A percentile compares a stretch with the other conserved stretches of the same genome.
Evolutionary conservation across 53 echinoderm and acorn worm genomes (phyloP).

Genomic region (Antedon mediterranea): DNA sequence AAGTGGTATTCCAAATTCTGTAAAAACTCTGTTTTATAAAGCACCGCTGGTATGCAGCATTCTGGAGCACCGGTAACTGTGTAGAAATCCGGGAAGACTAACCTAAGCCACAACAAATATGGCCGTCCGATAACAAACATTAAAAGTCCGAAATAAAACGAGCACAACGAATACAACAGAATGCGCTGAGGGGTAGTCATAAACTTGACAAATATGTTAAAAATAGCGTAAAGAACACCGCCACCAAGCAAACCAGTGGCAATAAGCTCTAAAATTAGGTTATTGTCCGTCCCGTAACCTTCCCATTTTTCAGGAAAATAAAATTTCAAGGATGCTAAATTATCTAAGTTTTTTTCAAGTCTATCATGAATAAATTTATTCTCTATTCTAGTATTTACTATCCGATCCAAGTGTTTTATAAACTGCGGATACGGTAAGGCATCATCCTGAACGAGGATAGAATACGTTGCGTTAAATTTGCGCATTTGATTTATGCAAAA

Average conservation of each 20-base stretch:
- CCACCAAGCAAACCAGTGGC: slow-evolving; percentile 16
- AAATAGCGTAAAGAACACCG: slow-evolving; percentile 8
- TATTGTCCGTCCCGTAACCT: slow-evolving; percentile 8
- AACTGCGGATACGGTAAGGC: slow-evolving; percentile 19
- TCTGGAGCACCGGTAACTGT: slow-evolving; percentile 11
- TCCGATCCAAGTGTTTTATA: slow-evolving; percentile 10
- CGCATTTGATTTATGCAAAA: slow-evolving; percentile 20
- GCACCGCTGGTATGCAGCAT: slow-evolving; percentile 33
- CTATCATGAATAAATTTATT: slow-evolving; percentile 3
- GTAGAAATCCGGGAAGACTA: slow-evolving; percentile 7
- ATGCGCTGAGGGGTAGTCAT: neutral
- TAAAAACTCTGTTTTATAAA: slow-evolving; percentile 13
- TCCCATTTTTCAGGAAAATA: slow-evolving; percentile 43
- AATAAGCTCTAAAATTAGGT: slow-evolving; percentile 13
- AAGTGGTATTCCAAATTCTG: slow-evolving; percentile 1
- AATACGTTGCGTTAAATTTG: slow-evolving; percentile 17
- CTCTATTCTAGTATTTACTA: slow-evolving; percentile 18
- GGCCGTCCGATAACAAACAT: slow-evolving; percentile 20
- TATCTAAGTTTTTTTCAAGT: slow-evolving; percentile 6
- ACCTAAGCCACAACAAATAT: slow-evolving; percentile 7
- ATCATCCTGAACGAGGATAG: slow-evolving; percentile 29
- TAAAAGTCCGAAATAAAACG: slow-evolving; percentile 3
- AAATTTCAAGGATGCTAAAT: slow-evolving; percentile 22
- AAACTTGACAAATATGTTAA: neutral
- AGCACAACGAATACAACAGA: slow-evolving; percentile 3